Conservation (phyloP, 2,113 vertebrate species). For the Tautogolabrus adspersus region DNA sequence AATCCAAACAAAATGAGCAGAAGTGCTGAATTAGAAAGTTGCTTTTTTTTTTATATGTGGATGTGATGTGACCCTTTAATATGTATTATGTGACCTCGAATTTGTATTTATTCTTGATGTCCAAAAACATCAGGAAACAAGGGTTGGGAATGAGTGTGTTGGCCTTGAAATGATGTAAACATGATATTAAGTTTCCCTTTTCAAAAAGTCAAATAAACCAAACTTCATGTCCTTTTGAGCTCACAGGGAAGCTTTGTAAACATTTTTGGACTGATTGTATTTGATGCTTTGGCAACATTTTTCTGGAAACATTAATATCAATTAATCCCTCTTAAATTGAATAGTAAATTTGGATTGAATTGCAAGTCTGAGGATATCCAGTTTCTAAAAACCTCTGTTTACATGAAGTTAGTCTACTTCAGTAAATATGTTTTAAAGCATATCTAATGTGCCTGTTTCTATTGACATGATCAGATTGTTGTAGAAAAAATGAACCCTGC, state of each 20-base stretch:
- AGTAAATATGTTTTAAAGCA: too few relatives aligned
- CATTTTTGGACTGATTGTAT: neutral
- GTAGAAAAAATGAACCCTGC: too few relatives aligned
- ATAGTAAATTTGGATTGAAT: neutral
- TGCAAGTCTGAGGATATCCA: neutral
- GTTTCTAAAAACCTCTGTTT: too few relatives aligned
- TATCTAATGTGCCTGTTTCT: neutral
- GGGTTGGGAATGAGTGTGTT: neutral
- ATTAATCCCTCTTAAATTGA: neutral
- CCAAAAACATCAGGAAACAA: neutral
- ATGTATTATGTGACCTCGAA: neutral
- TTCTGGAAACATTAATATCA: neutral
- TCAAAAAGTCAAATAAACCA: neutral
- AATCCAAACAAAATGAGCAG: slow-evolving; percentile 14
- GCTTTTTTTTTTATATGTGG: neutral
- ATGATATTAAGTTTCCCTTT: neutral
- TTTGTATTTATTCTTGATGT: neutral
- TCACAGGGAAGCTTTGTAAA: neutral
- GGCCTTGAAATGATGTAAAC: neutral
- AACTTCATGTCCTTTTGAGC: neutral
- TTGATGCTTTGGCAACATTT: neutral
- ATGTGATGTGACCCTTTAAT: neutral
- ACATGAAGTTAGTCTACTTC: too few relatives aligned
- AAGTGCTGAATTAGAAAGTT: neutral
- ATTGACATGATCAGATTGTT: neutral